Evolutionary conservation across 2,113 vertebrate genomes (phyloP), one percentile per base, ranked within the genome.

Genomic region (Corythornis cristatus): DNA sequence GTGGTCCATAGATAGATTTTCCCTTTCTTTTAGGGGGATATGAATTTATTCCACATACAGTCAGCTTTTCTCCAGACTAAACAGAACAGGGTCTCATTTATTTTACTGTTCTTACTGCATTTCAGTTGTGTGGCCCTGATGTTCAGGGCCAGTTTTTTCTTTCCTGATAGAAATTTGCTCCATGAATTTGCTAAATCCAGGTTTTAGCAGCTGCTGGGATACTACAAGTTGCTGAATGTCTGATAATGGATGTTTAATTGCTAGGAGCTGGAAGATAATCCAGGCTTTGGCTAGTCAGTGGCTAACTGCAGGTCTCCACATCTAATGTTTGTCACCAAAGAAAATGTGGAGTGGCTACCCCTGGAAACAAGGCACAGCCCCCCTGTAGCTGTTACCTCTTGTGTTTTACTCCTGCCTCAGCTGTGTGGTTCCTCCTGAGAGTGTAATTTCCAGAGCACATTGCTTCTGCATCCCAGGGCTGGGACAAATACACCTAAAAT

Each of bases 131-230:
- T 84, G 50, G 19, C 40, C 50, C 58, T 76, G 28, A 11, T 71
- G 65, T 40, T 81, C 16, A 26, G 65, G 60, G 53, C 35, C 67
- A 60, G 12, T 5, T 29, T 29, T 31, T 2, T 2, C 46, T 83
- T 67, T 65, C 31, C 66, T 50, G 25, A 11, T 12, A 70, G 46
- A 43, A 42, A n/a, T 85, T 80, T 85, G 12, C 42, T 76, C 25
- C 6, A 0, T 51, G 22, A 76, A 20, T 80, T 79, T 82, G 90
- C 66, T 86, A 37, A 28, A 35, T 74, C 80, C 73, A 46, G 48
- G 70, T 77, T 54, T 96, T 79, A 45, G 61, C 86, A 95, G 86
- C 89, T 94, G 70, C 85, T 46, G 23, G 79, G 92, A 62, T 73
- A 56, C 65, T 75, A 35, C 70, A 42, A 65, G 79, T 84, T 79